Evolutionary conservation across 2,113 vertebrate species (phyloP).

Genomic region (Lycaon pictus): DNA sequence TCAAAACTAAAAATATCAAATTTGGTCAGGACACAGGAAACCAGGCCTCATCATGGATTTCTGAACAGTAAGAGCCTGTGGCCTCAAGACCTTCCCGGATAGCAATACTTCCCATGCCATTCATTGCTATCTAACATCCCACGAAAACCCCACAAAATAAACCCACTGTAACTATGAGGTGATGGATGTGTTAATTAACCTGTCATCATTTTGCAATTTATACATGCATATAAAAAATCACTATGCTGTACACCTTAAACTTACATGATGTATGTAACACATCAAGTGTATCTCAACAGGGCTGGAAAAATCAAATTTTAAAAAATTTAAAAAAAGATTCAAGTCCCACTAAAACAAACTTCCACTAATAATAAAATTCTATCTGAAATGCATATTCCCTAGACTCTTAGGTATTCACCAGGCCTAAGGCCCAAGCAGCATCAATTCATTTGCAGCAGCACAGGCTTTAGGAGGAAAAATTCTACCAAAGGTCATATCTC

Average conservation of each 20-base stretch:
- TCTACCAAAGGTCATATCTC: not conserved
- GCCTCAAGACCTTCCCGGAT: not conserved
- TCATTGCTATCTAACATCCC: not conserved
- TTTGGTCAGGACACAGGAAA: not conserved
- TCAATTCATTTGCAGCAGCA: not conserved
- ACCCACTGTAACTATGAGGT: not conserved
- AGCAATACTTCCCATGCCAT: not conserved
- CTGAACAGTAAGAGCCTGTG: not conserved
- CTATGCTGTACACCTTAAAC: not conserved
- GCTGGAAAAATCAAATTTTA: not conserved
- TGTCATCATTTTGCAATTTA: not conserved
- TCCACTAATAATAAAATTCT: not conserved
- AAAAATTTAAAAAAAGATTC: not conserved
- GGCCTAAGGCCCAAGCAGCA: not conserved
- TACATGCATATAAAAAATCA: not conserved
- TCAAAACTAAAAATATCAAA: not conserved
- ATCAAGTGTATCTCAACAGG: not conserved
- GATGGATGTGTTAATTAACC: not conserved
- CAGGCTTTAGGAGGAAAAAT: not conserved
- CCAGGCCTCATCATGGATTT: not conserved
- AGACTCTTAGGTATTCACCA: not conserved
- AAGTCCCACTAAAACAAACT: slow-evolving; percentile 26
- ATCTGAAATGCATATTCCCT: not conserved
- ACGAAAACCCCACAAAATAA: not conserved
- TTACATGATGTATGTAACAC: not conserved